These are phyloP conservation scores for Spialia ferax DNA, from an alignment of 2,888 invertebrate species.

Conservation along the genomic window DNA sequence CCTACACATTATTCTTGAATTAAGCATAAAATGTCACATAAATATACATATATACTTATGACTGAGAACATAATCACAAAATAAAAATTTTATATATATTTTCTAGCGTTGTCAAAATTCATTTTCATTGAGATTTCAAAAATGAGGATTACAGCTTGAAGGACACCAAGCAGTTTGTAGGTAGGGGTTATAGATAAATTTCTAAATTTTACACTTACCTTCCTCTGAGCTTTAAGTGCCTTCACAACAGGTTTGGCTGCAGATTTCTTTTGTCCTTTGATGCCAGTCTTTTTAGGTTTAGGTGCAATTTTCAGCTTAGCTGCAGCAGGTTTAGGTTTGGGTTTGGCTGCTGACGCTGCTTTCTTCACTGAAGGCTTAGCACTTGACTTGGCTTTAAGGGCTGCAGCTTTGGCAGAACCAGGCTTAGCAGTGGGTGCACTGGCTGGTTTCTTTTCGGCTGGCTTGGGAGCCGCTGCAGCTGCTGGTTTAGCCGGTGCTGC, in stretches of 20 bases:
- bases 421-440: conserved; percentile 79
- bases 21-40: no score
- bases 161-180: no score
- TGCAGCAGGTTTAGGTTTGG: conserved; percentile 82
- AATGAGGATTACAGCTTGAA: no score
- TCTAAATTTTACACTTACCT: conserved; percentile 89
- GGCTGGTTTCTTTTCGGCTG: conserved; percentile 75
- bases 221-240: conserved; percentile 94
- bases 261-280: conserved; percentile 84
- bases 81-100: no score
- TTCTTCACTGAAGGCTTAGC: conserved; percentile 84
- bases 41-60: no score
- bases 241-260: conserved; percentile 88
- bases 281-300: conserved; percentile 85
- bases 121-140: no score
- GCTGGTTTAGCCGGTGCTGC: conserved; percentile 75
- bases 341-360: conserved; percentile 78
- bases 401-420: conserved; percentile 83
- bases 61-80: no score
- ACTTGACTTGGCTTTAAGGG: conserved; percentile 80
- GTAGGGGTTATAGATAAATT: no score
- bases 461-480: conserved; percentile 65
- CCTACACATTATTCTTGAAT: no score
- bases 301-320: conserved; percentile 83
- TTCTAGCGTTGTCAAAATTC: no score